Base-by-base conservation (phyloP, 2,797 vertebrate genomes). In the Tiaroga cobitis region DNA sequence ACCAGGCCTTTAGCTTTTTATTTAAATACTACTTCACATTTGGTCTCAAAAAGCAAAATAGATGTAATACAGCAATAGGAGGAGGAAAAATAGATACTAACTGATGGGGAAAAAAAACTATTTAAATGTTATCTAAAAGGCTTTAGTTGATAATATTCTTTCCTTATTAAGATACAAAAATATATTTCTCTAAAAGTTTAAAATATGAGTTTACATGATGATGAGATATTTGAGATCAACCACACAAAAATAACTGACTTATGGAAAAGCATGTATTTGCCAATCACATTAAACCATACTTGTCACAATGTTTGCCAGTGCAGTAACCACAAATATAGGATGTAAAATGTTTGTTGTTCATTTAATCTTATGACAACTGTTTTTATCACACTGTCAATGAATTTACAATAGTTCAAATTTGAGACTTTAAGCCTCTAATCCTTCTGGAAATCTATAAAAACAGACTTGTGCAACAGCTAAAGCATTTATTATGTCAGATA, bases 21-120 rank as follows among this genome's bases (percentile, higher is more conserved):
- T 93, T 94, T 46, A 90, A 63, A 80, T 83, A 90, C 8, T 92
- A 92, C 67, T 92, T 95, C 8, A 69, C 34, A 11, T 77, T 49
- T 68, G n/a, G 78, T 67, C 63, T 84, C 24, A 84, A 77, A 68
- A 77, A 69, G 63, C 34, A 69, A 56, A 68, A 74, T 34, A 54
- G 34, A 29, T 83, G 34, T 68, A 7, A 77, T 51, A 29, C 29
- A 67, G 59, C 61, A n/a, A 77, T 49, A 67, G 61, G 15, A 7
- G 13, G 16, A 68, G 15, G 5, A 13, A 19, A 75, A 74, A 37
- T 72, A 39, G 5, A 54, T 56, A 67, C 8, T 68, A 56, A 21
- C 19, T 69, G 67, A 69, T 69, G 34, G 18, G 13, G 1, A 1
- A 15, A 24, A 24, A 56, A 19, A 0, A 2, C 3, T 21, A 5